Base-by-base conservation (phyloP, 2,797 vertebrate genomes). In the Aeoliscus strigatus region DNA sequence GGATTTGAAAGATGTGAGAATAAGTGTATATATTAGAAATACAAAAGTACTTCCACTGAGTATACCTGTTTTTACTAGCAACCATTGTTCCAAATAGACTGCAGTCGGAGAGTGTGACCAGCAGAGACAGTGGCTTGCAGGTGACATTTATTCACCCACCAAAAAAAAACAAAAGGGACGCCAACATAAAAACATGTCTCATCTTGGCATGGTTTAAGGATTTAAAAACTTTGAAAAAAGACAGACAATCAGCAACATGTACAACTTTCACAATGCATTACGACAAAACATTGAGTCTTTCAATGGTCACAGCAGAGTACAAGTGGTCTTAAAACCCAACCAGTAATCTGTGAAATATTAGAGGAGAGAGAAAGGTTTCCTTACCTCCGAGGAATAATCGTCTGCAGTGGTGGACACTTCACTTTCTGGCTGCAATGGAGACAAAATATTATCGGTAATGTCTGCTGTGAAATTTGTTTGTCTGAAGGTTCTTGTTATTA, bases 381-480 rank as follows among this genome's bases (percentile, higher is more conserved):
- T 83, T 89, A 97, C 96, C 93, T 97, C 94, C 23, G 96, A 95
- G 52, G 93, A 94, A 76, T 89, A 96, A 84, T 97, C 94, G 78
- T 97, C 94, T 25, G 92, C 91, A 5, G 93, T 93, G 13, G 92
- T 92, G 35, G 93, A 94, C 68, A 94, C 83, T 79, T 97, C 94
- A 79, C 90, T 95, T 85, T 98, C 93, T 0, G 85, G 90, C 94
- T 98, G 88, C 80, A 91, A 90, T 2, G 66, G 47, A 67, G 73
- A 60, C 55, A 57, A 73, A 61, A n/a, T n/a, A n/a, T n/a, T n/a
- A n/a, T n/a, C n/a, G n/a, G n/a, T n/a, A n/a, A n/a, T n/a, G n/a
- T n/a, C n/a, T n/a, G n/a, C n/a, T n/a, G n/a, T 21, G 6, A 21
- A 21, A 3, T 21, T 3, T 3, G 18, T 21, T 21, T 21, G 6